Base-by-base conservation (phyloP, 2,888 invertebrate genomes). In the Camptogramma bilineatum region DNA sequence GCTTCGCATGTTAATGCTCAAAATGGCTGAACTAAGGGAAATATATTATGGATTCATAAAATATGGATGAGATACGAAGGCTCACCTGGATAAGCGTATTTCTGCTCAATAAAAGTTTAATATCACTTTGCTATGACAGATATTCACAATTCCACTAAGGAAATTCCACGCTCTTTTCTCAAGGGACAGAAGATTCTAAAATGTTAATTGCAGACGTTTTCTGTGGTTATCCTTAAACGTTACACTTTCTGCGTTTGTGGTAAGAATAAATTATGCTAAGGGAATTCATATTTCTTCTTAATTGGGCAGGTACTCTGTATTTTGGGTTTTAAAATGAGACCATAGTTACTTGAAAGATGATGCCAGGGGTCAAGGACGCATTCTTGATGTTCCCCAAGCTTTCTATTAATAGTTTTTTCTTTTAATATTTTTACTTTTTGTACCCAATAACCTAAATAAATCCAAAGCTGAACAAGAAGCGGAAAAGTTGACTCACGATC, bases 21-120 rank as follows among this genome's bases (percentile, higher is more conserved):
- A 46, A 51, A 59, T 50, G 52, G 62, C 57, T 62, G 55, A 52
- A 51, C 52, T 58, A 42, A 54, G 44, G 21, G 44, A 52, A 42
- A 52, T 52, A 34, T 63, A 44, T 59, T 50, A 64, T 58, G 58
- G 58, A 53, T 47, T 64, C 62, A 57, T 63, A 48, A 53, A 63
- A 63, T 63, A 64, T 64, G 53, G 50, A 58, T 58, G 63, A 54
- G 46, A 46, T 48, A 44, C 28, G 53, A 34, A 31, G 34, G 44
- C 34, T 24, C 51, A 62, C 51, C 51, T 62, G 47, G 52, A 34
- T 17, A 44, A 46, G 46, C 28, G 31, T n/a, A 39, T 19, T 61
- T 51, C 46, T 46, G 42, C 42, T 50, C 42, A 18, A 51, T 55
- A 55, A 46, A 51, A 55, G 51, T 51, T 51, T 34, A 51, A 50